phyloP scores from a whole-genome alignment of 1,140 invertebrate species.

The Hormaphis cornu region DNA sequence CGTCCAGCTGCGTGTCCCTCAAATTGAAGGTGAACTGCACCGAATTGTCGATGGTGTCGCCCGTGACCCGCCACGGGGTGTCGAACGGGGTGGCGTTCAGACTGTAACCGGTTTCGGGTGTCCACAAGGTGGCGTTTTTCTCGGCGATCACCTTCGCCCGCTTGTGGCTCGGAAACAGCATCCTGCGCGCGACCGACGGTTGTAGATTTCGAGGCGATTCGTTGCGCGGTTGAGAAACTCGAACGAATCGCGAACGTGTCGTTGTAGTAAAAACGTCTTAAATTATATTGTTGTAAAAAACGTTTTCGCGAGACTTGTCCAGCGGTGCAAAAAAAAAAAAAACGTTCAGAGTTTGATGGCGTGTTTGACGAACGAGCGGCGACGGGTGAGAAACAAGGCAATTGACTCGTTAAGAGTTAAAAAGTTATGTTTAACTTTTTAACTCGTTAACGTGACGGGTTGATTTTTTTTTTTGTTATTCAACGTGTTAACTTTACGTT shows the following conservation, averaged over 20 bases:
- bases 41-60: slow-evolving; percentile 7
- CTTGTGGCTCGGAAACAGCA: background rate
- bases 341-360: too few relatives aligned
- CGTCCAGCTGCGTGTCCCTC: background rate
- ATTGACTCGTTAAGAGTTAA: too few relatives aligned
- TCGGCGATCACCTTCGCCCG: background rate
- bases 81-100: background rate
- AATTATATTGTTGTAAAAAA: background rate
- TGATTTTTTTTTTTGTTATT: too few relatives aligned
- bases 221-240: background rate
- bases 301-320: too few relatives aligned
- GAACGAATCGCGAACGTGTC: too few relatives aligned
- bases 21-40: slow-evolving; percentile 27
- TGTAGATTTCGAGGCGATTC: background rate
- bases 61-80: slow-evolving; percentile 30
- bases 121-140: slow-evolving; percentile 4
- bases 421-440: too few relatives aligned
- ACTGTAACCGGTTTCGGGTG: background rate
- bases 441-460: too few relatives aligned
- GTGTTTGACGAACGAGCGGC: too few relatives aligned
- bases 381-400: too few relatives aligned
- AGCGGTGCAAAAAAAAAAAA: too few relatives aligned
- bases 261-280: background rate
- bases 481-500: too few relatives aligned
- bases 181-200: background rate